Base-by-base conservation (phyloP, 2,797 vertebrate genomes). In the Tapirus indicus region DNA sequence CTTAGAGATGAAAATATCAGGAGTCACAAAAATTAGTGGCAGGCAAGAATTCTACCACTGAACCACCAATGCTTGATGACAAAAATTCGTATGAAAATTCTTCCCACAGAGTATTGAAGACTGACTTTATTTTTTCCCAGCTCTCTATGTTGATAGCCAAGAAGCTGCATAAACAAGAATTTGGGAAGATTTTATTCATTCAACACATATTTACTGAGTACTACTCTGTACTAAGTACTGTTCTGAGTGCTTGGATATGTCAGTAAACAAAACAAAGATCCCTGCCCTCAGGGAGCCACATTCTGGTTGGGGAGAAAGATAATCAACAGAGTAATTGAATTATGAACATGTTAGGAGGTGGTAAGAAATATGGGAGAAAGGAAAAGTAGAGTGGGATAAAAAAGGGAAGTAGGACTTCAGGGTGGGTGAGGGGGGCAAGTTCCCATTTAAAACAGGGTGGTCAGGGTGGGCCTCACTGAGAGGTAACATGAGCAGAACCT, bases 21-120 rank as follows among this genome's bases (percentile, higher is more conserved):
- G 12, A 78, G 17, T 92, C 78, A 84, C 9, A 5, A 66, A 91
- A 87, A 83, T 60, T 72, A 77, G n/a, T 77, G 23, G 47, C 47
- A 47, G 47, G 47, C 47, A 47, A 47, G 47, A 47, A 47, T 11
- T 47, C 47, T 47, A 47, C 47, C 10, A 8, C 47, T 47, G 47
- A 47, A 47, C 9, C 7, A 47, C 47, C 47, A 47, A 47, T 47
- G 47, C 9, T 47, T 47, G 47, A 47, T 2, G 10, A 47, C 7
- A 66, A 91, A 87, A 83, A 72, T 77, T 72, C 71, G n/a, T 82
- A 18, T 87, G 90, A 91, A 74, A 60, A 71, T 68, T 96, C 71
- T 84, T 85, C 68, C 69, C 66, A 21, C 12, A 88, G 58, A 92
- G 29, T 89, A 69, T 32, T 49, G 41, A 89, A 92, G 80, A 52